Evolutionary conservation across 2,888 invertebrate species (phyloP), one percentile per base, ranked within the genome.

Genomic region (Sarcophaga caerulescens): DNA sequence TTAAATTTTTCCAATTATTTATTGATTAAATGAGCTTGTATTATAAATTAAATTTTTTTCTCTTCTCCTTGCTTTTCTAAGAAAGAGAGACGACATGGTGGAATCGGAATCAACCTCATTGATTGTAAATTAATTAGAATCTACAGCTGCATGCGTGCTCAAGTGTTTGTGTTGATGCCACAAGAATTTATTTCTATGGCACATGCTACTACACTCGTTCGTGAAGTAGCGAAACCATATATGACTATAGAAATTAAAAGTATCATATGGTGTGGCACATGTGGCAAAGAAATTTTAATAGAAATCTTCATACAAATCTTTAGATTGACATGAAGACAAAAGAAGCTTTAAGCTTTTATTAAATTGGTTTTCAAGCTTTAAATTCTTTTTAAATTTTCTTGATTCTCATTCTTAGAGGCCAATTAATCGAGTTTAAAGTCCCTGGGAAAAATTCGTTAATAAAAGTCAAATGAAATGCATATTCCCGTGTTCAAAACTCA

Each of bases 101-200:
- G 45, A 75, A 75, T 84, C 79, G 35, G 45, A 75, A 75, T 84
- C 79, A 84, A 79, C 84, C 84, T 84, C 84, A 84, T 84, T 84
- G 84, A 84, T 84, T 80, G 75, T n/a, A 80, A 52, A 80, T 80
- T 84, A 84, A 84, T 84, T 80, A 80, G 70, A 70, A 80, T 70
- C 75, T 75, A 47, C 21, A 75, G 52, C 65, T 70, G 70, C 11
- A 66, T 75, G 79, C 84, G 84, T 84, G 84, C 84, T 84, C 70
- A 84, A 84, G 84, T 75, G 84, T 60, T 75, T 79, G 75, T 75
- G 68, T 75, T 79, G 75, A 70, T 69, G 79, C 59, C 59, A 79
- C 70, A 74, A 45, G 79, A 65, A 79, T 78, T 68, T 45, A 14
- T 57, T 76, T 71, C 76, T 74, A 75, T 74, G 69, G 12, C 14